These are phyloP conservation scores for Microplitis deprimator DNA, from an alignment of 2,888 invertebrate species.

Conservation along the genomic window DNA sequence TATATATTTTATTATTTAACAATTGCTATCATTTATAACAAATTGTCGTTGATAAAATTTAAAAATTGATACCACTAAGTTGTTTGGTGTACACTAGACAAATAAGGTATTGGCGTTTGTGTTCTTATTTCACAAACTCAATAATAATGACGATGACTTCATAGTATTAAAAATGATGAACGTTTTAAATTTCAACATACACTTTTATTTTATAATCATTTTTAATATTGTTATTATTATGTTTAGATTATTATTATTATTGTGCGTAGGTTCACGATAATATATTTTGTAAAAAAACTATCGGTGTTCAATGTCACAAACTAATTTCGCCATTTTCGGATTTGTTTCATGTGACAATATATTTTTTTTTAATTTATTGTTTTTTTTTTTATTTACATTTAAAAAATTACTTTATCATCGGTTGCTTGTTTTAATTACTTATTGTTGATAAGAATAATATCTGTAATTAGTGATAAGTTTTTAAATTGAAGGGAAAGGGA, in stretches of 20 bases:
- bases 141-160: background rate
- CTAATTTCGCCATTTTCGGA: background rate
- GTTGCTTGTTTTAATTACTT: background rate
- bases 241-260: background rate
- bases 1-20: background rate
- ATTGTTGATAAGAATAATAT: too few relatives aligned
- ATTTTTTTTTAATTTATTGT: background rate
- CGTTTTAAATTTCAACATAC: background rate
- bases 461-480: too few relatives aligned
- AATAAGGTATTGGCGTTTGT: background rate
- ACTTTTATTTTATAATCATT: background rate
- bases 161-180: background rate
- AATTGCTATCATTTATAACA: background rate
- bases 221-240: background rate
- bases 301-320: background rate
- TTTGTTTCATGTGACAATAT: background rate
- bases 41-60: background rate
- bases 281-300: background rate
- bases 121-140: background rate
- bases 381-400: background rate
- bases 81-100: background rate
- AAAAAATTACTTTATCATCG: background rate
- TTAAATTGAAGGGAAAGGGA: too few relatives aligned
- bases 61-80: background rate
- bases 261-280: background rate